Base-by-base conservation (phyloP, 2,113 vertebrate species). In the Balaeniceps rex region DNA sequence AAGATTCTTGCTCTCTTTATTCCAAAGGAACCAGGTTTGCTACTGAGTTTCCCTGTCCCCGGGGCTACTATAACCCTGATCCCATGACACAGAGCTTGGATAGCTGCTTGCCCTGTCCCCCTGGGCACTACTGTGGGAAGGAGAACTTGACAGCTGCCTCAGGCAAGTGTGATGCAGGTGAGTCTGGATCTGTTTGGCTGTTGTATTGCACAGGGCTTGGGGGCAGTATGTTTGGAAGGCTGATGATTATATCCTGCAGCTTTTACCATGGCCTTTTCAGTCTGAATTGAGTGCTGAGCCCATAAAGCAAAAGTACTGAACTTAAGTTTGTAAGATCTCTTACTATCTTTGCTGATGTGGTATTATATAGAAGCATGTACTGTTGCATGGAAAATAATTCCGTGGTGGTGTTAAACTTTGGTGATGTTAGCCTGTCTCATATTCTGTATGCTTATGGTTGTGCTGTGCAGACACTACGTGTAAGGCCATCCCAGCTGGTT, bases 51-150 rank as follows among this genome's bases (percentile, higher is more conserved):
- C 99, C 99, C 58, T 99, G 99, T 88, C 99, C 99, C 57, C 98
- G 99, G 42, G 99, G 99, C 51, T 99, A 99, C 98, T 99, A 99
- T 93, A 99, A 99, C 97, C 99, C 99, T 6, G 99, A 99, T 66
- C 92, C 97, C 33, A 98, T 98, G 98, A 98, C 98, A 51, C 99
- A 99, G 91, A 99, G 99, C 94, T 89, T 99, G 97, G 99, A 99
- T 83, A 99, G 99, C 97, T 99, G 99, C 97, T 97, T 99, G 87
- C 99, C 99, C 49, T 99, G 99, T 87, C 99, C 98, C 2, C 98
- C 99, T 12, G 99, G 99, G 49, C 98, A 99, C 97, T 99, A 98
- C 98, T 99, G 99, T 28, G 98, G 99, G 60, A 98, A 98, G 93
- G 99, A 99, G 96, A 98, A 98, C 75, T 97, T 99, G 92, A 99